Evolutionary conservation across 2,113 vertebrate genomes (phyloP), one percentile per base, ranked within the genome.

Genomic region (Anguilla rostrata): DNA sequence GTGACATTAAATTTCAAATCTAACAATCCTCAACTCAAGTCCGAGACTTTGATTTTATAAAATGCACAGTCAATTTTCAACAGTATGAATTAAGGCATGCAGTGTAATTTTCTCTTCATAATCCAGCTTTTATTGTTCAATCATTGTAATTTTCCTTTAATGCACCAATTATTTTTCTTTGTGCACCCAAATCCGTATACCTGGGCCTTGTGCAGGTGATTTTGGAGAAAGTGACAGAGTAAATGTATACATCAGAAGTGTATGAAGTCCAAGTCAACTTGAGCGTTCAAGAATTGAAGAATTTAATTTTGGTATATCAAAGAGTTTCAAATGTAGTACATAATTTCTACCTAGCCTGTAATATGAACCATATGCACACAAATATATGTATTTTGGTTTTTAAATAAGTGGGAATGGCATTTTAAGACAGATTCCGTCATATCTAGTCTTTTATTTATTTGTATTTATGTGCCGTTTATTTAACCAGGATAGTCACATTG

Each of bases 261-360:
- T 84, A 84, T 87, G 86, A 87, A 63, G 86, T 87, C 78, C 83
- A 87, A 84, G 83, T 78, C 81, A 87, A 3, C 20, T 39, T 78
- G n/a, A 71, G 83, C 66, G 40, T 20, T 49, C 22, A 29, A 34
- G 34, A 34, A 43, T 26, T 53, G 16, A 60, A 53, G 22, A 22
- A 26, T 66, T 66, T 66, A 46, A 41, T 43, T 86, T 83, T 29
- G 39, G 43, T 82, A 46, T 46, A 71, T 71, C 22, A 40, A 78
- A 85, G 49, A 49, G 66, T 78, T 87, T 83, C 81, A 83, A 79
- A 87, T 29, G 40, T 20, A 82, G 79, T 34, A 34, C n/a, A 75
- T 75, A 5, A 71, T n/a, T 71, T n/a, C 5, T 75, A 75, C n/a
- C 71, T 29, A 34, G 71, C 71, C 26, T 34, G 5, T n/a, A 75